Percentiles rank a stretch among this genome's conserved stretches.
phyloP scores from a whole-genome alignment of 1,140 invertebrate species.

The Solenopsis invicta region DNA sequence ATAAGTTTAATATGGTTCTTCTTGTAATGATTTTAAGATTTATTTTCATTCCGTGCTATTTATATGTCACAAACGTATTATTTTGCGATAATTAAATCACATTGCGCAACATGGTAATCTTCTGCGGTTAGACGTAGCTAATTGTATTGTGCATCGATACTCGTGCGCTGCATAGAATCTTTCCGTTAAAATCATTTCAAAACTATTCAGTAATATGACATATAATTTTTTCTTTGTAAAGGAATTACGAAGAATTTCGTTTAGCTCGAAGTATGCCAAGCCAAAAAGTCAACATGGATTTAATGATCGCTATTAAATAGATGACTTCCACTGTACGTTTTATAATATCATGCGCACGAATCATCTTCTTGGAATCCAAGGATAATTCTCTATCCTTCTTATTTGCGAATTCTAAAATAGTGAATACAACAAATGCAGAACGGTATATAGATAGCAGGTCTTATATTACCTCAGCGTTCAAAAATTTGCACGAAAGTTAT shows the following conservation, averaged over 20 bases:
- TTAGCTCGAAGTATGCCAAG: neutral
- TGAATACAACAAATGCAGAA: neutral
- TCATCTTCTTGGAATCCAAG: constrained; percentile 23
- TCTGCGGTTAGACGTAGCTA: neutral
- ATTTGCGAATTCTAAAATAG: neutral
- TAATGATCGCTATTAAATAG: constrained; percentile 11
- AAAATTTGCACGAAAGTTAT: constrained; percentile 22
- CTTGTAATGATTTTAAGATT: neutral
- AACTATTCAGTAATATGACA: constrained; percentile 20
- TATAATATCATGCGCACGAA: constrained; percentile 28
- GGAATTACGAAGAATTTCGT: constrained; percentile 13
- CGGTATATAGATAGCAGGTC: neutral
- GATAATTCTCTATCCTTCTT: neutral
- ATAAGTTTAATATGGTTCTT: neutral
- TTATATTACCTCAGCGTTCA: neutral
- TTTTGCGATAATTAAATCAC: neutral
- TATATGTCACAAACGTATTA: neutral
- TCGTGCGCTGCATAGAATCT: neutral
- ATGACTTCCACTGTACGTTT: neutral
- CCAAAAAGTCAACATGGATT: neutral
- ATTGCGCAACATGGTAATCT: constrained; percentile 9
- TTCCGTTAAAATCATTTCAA: constrained; percentile 12
- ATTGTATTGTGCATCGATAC: neutral
- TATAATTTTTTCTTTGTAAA: constrained; percentile 18
- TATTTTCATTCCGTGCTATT: no score